Evolutionary conservation across 2,888 invertebrate species (phyloP), one percentile per base, ranked within the genome.

Genomic region (Rhamnusium bicolor): DNA sequence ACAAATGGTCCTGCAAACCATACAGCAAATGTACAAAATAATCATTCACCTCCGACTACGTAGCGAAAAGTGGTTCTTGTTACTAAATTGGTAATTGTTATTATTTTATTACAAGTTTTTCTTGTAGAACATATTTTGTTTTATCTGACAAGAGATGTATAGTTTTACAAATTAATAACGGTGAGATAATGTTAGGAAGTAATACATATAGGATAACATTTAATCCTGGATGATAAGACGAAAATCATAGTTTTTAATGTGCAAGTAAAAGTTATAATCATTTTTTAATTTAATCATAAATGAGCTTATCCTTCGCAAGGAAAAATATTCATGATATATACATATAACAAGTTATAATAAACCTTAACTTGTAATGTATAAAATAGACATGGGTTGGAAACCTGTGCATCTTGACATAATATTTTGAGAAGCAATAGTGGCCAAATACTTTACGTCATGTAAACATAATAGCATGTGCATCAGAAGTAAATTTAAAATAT

Each of bases 31-130:
- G 72, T 75, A 73, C 82, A 79, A 69, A 81, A 78, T 68, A 82
- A 82, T 75, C 80, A 83, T 58, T 72, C 82, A 54, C 80, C 84
- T 40, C 80, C 84, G 56, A 86, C 82, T 79, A 86, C 87, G 86
- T 86, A 87, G 87, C 87, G 62, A 61, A 46, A 46, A 46, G 19
- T 32, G 21, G 29, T 47, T 40, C 16, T 46, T 46, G n/a, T 61
- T 61, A 14, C 46, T 61, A 60, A 19, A 46, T 61, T 61, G 46
- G 46, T 61, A 60, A 60, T 61, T 61, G 61, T 61, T 61, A 61
- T 61, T 24, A 61, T 61, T 61, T 61, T 40, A 29, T 32, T 61
- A 46, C 46, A 61, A 21, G 40, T 46, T 61, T 51, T 46, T 46
- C 40, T 46, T 61, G 46, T 61, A 61, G 19, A 61, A 61, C 46